A percentile compares a stretch with the other conserved stretches of the same genome.
phyloP scores from a whole-genome alignment of 2,113 vertebrate genomes.

The Thalassarche chlororhynchos region DNA sequence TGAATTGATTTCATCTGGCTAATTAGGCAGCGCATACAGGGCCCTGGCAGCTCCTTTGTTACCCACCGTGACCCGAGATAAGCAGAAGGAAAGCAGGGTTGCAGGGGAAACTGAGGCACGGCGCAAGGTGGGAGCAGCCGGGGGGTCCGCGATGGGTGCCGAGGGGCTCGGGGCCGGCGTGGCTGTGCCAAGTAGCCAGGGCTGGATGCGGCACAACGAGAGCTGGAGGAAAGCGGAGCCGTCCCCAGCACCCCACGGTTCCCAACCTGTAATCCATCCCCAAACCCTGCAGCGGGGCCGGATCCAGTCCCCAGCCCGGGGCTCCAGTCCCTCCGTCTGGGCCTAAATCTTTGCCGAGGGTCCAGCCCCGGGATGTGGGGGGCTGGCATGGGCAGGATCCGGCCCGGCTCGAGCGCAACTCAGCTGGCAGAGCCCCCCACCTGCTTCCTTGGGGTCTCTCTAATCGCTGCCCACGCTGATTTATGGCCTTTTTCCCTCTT shows the following conservation, averaged over 20 bases:
- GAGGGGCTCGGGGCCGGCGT: not conserved
- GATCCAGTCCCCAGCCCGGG: too few relatives aligned
- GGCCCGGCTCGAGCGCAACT: not conserved
- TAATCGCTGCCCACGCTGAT: not conserved
- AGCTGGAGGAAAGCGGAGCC: not conserved
- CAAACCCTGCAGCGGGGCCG: accelerated
- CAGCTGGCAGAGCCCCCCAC: not conserved
- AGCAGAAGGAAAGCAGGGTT: not conserved
- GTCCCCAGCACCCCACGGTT: accelerated
- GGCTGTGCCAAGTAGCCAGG: not conserved
- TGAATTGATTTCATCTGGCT: slow-evolving; percentile 59
- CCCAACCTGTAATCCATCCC: accelerated
- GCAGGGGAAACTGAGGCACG: not conserved
- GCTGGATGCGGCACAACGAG: accelerated
- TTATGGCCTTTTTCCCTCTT: slow-evolving; percentile 3
- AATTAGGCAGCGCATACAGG: slow-evolving; percentile 3
- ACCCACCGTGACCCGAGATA: not conserved
- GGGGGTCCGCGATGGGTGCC: accelerated
- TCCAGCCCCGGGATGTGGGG: accelerated
- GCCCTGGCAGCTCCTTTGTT: slow-evolving; percentile 1
- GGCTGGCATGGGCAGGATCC: not conserved
- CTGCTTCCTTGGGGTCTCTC: not conserved
- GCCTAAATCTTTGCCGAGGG: not conserved
- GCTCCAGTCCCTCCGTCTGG: not conserved
- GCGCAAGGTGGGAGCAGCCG: accelerated